These are phyloP conservation scores for Plectropomus leopardus DNA, from an alignment of 2,113 vertebrate genomes.

Conservation along the genomic window DNA sequence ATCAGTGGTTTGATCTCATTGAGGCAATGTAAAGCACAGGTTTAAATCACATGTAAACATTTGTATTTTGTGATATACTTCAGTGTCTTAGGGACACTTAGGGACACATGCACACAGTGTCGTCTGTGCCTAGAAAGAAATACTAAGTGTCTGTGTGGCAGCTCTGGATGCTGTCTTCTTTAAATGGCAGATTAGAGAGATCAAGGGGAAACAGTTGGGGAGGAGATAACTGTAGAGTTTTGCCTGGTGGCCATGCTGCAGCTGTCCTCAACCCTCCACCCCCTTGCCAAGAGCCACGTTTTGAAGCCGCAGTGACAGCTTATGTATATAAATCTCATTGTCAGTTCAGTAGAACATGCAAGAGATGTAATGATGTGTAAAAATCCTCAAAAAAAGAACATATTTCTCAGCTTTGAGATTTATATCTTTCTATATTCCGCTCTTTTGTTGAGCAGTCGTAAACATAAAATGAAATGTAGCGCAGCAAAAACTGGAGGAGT, in stretches of 20 bases:
- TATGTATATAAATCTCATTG: constrained; percentile 31
- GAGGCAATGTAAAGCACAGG: neutral
- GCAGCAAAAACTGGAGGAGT: neutral
- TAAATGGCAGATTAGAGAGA: constrained; percentile 75
- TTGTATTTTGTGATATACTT: constrained; percentile 19
- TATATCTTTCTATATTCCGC: neutral
- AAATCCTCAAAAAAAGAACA: neutral
- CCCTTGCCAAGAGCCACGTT: constrained; percentile 32
- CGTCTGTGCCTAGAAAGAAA: constrained; percentile 25
- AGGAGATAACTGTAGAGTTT: constrained; percentile 69
- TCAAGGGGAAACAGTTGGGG: constrained; percentile 73
- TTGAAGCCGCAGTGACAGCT: constrained; percentile 42
- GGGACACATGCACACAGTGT: neutral
- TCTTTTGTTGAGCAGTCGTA: neutral
- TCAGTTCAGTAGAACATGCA: constrained; percentile 16
- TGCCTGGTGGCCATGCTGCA: constrained; percentile 71
- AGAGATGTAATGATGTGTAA: constrained; percentile 3
- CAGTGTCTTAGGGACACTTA: constrained; percentile 25
- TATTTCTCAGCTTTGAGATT: constrained; percentile 14
- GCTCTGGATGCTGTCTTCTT: constrained; percentile 62
- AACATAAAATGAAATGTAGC: neutral
- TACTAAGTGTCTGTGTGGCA: constrained; percentile 28
- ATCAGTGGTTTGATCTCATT: neutral
- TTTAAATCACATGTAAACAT: constrained; percentile 11
- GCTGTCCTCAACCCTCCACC: constrained; percentile 47